Percentiles rank a stretch among this genome's conserved stretches.
phyloP scores from a whole-genome alignment of 2,888 invertebrate species.

The Pandemis corylana region DNA sequence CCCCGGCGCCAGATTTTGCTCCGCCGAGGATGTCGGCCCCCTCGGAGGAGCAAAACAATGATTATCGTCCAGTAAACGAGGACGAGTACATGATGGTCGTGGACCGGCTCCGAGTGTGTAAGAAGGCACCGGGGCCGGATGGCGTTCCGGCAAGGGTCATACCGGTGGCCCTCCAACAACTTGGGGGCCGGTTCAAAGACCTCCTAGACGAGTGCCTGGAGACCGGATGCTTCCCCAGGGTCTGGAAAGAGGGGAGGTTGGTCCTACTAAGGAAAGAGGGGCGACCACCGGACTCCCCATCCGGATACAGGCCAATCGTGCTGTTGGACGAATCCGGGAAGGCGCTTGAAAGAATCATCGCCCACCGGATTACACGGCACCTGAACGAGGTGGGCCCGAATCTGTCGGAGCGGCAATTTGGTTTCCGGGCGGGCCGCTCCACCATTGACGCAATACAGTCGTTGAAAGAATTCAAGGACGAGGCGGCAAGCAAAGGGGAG shows the following conservation, averaged over 20 bases:
- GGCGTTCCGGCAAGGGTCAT: neutral
- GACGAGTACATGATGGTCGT: neutral
- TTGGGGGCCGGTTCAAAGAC: neutral
- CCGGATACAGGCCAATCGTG: conserved; percentile 3
- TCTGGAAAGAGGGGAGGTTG: neutral
- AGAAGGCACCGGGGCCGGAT: neutral
- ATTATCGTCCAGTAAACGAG: neutral
- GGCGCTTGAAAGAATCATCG: neutral
- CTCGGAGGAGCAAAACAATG: neutral
- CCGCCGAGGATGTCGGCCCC: no score
- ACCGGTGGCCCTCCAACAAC: neutral
- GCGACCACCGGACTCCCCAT: neutral
- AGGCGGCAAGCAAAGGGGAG: neutral
- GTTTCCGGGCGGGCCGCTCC: neutral
- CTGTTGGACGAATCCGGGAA: neutral
- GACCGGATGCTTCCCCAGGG: neutral
- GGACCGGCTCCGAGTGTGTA: neutral
- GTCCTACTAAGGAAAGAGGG: neutral
- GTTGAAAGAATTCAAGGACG: neutral
- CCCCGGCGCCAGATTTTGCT: neutral
- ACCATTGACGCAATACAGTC: neutral
- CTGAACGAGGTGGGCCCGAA: neutral
- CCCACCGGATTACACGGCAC: conserved; percentile 2
- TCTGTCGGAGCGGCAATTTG: neutral
- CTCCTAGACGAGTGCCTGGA: neutral